Evolutionary conservation across 2,888 invertebrate genomes (phyloP).

Genomic region (Erynnis tages): DNA sequence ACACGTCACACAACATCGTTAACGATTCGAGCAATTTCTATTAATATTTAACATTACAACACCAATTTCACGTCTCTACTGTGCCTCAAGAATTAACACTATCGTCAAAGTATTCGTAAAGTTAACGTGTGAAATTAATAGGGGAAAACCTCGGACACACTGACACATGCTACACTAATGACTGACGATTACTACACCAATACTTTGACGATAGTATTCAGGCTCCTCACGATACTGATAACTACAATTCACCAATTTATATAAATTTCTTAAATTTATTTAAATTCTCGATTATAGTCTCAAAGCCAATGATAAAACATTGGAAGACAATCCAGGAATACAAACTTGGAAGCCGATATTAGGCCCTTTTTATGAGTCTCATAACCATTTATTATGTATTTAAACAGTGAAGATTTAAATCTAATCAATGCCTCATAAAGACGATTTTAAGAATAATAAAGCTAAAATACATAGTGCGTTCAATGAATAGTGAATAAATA

Average conservation of each 20-base stretch:
- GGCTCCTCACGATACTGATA: no score
- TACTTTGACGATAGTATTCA: no score
- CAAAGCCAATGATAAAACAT: constrained; percentile 17
- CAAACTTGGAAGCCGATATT: constrained; percentile 10
- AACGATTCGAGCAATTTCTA: constrained; percentile 53
- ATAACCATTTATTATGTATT: no score
- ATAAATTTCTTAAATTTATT: constrained; percentile 5
- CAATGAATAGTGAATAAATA: neutral
- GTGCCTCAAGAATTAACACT: no score
- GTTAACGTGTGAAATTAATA: no score
- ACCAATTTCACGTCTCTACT: constrained; percentile 1
- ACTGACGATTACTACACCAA: no score
- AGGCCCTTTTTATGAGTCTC: constrained; percentile 26
- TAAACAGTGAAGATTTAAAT: neutral
- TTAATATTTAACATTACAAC: constrained; percentile 16
- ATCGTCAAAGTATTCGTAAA: no score
- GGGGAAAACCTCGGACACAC: no score
- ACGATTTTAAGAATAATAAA: no score
- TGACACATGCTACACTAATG: no score
- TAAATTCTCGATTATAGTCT: constrained; percentile 5
- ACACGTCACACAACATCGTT: constrained; percentile 36
- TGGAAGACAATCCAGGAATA: constrained; percentile 36
- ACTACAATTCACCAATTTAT: constrained; percentile 2
- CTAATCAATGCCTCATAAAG: neutral
- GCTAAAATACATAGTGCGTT: neutral